Evolutionary conservation across 2,113 vertebrate species (phyloP), one percentile per base, ranked within the genome.

Genomic region (Paracanthobrama guichenoti): DNA sequence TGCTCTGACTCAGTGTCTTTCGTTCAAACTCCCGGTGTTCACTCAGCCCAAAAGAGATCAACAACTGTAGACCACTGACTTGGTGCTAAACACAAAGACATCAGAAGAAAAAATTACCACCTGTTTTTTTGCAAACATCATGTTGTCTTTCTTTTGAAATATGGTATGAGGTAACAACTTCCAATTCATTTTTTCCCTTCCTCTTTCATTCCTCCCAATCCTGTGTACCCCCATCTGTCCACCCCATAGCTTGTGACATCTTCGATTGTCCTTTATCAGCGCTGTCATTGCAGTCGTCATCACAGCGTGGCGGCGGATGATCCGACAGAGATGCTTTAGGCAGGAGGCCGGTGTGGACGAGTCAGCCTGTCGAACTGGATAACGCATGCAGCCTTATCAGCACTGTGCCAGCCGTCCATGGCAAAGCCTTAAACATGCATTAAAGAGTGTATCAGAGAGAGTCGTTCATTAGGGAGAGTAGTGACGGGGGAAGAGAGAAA

Each of bases 381-480:
- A 85, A 83, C 48, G 77, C 80, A 60, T 55, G 74, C 46, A 26
- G 64, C 71, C 88, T 86, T 87, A 89, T 89, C 88, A 87, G 84
- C 24, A 2, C 55, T 22, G 39, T 20, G 28, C 53, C 88, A 88
- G 84, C 71, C 39, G 28, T 82, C 50, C 20, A 28, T 55, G 6
- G 8, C 57, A 35, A 72, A 48, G 39, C 71, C 84, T 62, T 71
- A 59, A 78, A 79, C 85, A 77, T 81, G 48, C 66, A 71, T 66
- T 71, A 66, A 82, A 53, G 53, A 80, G 76, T 69, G 57, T 72
- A 62, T 72, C 53, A 73, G 55, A 57, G 46, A 81, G 64, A 72
- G 53, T 57, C 35, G 79, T 86, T 88, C 81, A 88, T 86, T 76
- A 84, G 66, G 53, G 44, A 73, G 78, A 60, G 69, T 24, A 71